A percentile compares a stretch with the other conserved stretches of the same genome.
These are phyloP conservation scores for Drosophila burlai DNA, from an alignment of 1,140 invertebrate species.

Conservation along the genomic window DNA sequence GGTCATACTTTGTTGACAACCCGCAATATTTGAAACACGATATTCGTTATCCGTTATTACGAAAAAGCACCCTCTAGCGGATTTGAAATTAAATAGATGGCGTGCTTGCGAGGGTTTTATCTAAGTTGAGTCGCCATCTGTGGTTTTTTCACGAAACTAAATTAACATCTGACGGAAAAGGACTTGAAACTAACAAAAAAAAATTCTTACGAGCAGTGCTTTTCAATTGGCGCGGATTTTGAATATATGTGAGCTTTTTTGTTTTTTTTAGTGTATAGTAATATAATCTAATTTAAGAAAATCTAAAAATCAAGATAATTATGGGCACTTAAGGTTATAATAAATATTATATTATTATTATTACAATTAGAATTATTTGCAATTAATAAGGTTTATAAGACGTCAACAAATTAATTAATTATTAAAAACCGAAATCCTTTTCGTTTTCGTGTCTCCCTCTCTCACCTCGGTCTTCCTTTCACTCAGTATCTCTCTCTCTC, in stretches of 20 bases:
- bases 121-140: no score
- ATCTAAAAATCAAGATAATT: not conserved
- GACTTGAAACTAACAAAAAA: not conserved
- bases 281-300: not conserved
- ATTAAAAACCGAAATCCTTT: constrained; percentile 8
- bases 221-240: not conserved
- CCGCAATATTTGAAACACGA: no score
- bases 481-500: not conserved
- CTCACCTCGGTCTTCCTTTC: not conserved
- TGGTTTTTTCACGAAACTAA: no score
- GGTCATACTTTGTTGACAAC: no score
- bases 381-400: not conserved
- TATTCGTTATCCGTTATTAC: no score
- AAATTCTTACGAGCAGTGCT: not conserved
- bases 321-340: not conserved
- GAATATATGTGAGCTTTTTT: not conserved
- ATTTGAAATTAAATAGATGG: no score
- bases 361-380: no score
- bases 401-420: not conserved
- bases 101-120: no score
- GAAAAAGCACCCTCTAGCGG: no score
- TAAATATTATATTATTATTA: no score
- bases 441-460: not conserved
- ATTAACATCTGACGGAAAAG: no score
- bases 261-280: no score